Conservation (phyloP, 2,113 vertebrate genomes). For the Xiphophorus couchianus region DNA sequence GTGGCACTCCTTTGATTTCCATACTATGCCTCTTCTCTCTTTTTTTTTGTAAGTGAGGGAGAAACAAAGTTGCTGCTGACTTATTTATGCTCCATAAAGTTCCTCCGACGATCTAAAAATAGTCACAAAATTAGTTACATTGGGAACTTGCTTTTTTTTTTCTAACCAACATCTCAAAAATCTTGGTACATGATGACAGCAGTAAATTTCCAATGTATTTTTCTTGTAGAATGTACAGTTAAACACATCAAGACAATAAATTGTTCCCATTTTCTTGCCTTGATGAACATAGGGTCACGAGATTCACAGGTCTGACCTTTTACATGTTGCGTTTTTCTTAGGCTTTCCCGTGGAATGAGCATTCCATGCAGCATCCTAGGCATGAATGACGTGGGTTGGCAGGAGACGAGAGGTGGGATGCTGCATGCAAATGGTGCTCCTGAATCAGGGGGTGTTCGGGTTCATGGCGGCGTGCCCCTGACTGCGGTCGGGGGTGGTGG, state of each 20-base stretch:
- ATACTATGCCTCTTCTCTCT: no score
- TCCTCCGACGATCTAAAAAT: no score
- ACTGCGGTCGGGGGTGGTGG: constrained; percentile 61
- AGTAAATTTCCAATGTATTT: background rate
- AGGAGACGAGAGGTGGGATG: constrained; percentile 82
- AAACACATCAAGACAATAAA: background rate
- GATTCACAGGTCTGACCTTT: background rate
- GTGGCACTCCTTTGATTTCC: no score
- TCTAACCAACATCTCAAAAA: background rate
- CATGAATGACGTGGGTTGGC: constrained; percentile 86
- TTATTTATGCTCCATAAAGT: background rate
- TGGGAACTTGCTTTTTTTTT: background rate
- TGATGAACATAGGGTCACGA: no score
- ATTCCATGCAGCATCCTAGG: constrained; percentile 84
- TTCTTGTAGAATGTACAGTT: background rate
- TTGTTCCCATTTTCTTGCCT: background rate
- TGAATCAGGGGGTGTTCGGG: constrained; percentile 69
- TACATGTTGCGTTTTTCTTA: constrained; percentile 19
- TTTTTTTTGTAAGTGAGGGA: background rate
- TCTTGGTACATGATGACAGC: no score
- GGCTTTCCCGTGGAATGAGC: constrained; percentile 81
- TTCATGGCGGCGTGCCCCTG: constrained; percentile 65
- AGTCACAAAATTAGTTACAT: no score
- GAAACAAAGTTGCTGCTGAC: no score
- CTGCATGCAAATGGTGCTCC: constrained; percentile 77